Base-by-base conservation (phyloP, 2,888 invertebrate genomes). In the Volucella inanis region DNA sequence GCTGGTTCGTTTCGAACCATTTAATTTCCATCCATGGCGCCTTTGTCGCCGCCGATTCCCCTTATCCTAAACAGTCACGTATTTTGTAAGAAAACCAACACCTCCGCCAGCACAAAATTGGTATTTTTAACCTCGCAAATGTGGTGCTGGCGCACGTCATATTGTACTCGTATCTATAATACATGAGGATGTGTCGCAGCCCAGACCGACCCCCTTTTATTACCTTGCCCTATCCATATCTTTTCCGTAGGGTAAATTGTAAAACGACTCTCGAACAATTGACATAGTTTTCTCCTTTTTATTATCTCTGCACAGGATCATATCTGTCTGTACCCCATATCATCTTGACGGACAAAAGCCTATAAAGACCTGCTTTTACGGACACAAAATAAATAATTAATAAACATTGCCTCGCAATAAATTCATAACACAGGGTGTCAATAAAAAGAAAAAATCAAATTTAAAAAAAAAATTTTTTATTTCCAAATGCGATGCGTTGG, bases 261-360 rank as follows among this genome's bases (percentile, higher is more conserved):
- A 57, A 70, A 79, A 59, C 43, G 65, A 75, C 83, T 83, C 67
- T 57, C 49, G 68, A 83, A 72, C 74, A 70, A 75, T 75, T 79
- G 79, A 70, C 74, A 79, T 64, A 74, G 57, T 68, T 68, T 31
- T 45, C 41, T 38, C 41, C 14, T 52, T 47, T 31, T 41, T 65
- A 52, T 12, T 43, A 0, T 52, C 18, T 14, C 11, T 10, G 18
- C 4, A 49, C 49, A 64, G 14, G 47, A 62, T 62, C 8, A 47
- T n/a, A 64, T 11, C 15, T 38, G 14, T 47, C 15, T 12, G 38
- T 39, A 10, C 10, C 9, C 14, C 9, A 10, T 6, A n/a, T 31
- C 31, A 31, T 31, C 31, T 6, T 31, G 31, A 31, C 2, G 14
- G 39, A 49, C 38, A 62, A 22, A 70, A n/a, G 15, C 14, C 57